Evolutionary conservation across 1,140 invertebrate species (phyloP).

Genomic region (Ooceraea biroi): DNA sequence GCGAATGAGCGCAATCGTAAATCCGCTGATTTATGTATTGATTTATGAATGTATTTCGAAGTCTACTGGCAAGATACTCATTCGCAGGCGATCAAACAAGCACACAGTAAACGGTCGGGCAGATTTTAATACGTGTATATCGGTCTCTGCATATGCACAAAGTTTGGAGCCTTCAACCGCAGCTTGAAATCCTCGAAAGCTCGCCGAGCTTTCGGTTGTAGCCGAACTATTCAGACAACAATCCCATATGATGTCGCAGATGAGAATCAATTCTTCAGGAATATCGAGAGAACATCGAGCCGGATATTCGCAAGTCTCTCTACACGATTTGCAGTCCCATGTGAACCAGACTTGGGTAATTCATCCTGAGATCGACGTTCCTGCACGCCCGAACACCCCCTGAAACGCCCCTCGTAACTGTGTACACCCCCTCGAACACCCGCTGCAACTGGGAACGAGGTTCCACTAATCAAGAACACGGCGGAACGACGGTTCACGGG

Average conservation of each 20-base stretch:
- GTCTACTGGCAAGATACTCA: conserved; percentile 4
- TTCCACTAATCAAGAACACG: conserved; percentile 8
- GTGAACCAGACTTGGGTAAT: background rate
- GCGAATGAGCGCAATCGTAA: background rate
- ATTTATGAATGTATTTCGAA: conserved; percentile 8
- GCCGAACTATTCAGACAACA: conserved; percentile 41
- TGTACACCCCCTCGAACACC: too few relatives aligned
- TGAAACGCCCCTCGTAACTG: background rate
- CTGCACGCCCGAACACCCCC: background rate
- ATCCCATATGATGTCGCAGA: background rate
- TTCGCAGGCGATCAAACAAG: conserved; percentile 33
- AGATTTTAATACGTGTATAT: conserved; percentile 48
- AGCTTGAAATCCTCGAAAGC: conserved; percentile 38
- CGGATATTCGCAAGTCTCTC: background rate
- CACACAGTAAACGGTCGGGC: conserved; percentile 1
- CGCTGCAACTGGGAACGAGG: background rate
- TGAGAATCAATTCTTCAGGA: background rate
- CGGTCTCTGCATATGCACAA: background rate
- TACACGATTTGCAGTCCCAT: background rate
- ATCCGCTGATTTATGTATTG: background rate
- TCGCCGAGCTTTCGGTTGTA: too few relatives aligned
- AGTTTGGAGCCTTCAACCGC: background rate
- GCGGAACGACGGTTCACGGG: background rate
- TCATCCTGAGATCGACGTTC: conserved; percentile 8
- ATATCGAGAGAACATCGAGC: background rate